Evolutionary conservation across 2,797 vertebrate genomes (phyloP).

Genomic region (Buceros bicornis): DNA sequence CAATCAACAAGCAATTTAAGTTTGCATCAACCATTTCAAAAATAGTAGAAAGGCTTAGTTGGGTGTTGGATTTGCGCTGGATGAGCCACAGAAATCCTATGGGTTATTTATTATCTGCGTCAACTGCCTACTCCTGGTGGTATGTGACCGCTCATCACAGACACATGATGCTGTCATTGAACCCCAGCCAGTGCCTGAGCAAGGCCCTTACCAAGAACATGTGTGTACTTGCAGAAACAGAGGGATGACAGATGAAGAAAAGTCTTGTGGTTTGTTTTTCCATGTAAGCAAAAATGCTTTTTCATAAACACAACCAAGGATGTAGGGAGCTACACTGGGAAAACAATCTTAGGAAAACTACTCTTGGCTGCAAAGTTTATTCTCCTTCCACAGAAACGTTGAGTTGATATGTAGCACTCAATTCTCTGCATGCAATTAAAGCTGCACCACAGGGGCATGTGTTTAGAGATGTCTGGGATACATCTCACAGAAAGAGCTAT

Average conservation of each 20-base stretch:
- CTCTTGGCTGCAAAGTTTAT: constrained; percentile 59
- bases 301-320: constrained; percentile 29
- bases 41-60: neutral
- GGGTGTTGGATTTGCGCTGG: neutral
- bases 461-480: neutral
- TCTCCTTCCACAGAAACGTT: neutral
- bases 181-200: neutral
- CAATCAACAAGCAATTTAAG: neutral
- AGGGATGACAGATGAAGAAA: constrained; percentile 35
- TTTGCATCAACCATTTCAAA: neutral
- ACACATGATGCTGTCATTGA: neutral
- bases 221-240: constrained; percentile 27
- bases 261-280: constrained; percentile 46
- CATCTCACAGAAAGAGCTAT: neutral
- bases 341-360: constrained; percentile 41
- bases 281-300: constrained; percentile 48
- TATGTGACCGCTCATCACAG: neutral
- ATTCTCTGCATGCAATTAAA: neutral
- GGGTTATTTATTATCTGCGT: neutral
- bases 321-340: neutral
- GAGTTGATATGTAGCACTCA: neutral
- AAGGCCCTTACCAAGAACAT: neutral
- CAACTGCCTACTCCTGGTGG: neutral
- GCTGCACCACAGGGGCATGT: neutral
- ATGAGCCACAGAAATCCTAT: neutral